These are phyloP conservation scores for Acanthornis magna DNA, from an alignment of 2,797 vertebrate species.

Conservation along the genomic window DNA sequence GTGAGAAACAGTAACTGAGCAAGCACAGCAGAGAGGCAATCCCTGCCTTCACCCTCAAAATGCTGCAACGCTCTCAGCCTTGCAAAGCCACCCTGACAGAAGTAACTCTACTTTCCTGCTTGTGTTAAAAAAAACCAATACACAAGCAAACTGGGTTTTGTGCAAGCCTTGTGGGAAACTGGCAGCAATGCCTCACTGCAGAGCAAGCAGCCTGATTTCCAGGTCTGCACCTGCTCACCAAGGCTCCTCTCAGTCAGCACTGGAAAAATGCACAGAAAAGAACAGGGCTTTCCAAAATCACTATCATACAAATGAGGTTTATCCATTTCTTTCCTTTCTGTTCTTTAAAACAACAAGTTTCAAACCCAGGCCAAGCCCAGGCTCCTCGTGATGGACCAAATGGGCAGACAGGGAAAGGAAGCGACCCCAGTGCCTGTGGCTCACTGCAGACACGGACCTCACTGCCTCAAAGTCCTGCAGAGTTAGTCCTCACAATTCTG, in stretches of 20 bases:
- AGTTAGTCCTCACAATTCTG: neutral
- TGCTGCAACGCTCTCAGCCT: neutral
- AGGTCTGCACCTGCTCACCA: neutral
- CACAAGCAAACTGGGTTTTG: neutral
- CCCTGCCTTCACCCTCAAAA: neutral
- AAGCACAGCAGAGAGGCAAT: neutral
- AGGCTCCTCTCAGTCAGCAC: neutral
- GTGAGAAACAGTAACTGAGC: neutral
- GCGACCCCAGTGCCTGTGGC: neutral
- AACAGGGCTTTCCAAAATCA: neutral
- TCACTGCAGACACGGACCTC: neutral
- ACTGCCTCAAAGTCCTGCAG: neutral
- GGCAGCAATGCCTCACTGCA: neutral
- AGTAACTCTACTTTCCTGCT: neutral
- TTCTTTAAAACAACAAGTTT: neutral
- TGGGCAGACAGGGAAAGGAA: neutral
- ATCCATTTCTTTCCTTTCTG: neutral
- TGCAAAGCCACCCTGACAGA: accelerated
- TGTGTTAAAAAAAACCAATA: neutral
- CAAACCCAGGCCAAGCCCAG: neutral
- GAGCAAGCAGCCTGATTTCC: neutral
- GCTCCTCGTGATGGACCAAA: accelerated
- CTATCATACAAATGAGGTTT: neutral
- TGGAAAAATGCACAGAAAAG: neutral
- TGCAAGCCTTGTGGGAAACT: neutral